These are phyloP conservation scores for Anas georgica DNA, from an alignment of 2,797 vertebrate species.

Conservation along the genomic window DNA sequence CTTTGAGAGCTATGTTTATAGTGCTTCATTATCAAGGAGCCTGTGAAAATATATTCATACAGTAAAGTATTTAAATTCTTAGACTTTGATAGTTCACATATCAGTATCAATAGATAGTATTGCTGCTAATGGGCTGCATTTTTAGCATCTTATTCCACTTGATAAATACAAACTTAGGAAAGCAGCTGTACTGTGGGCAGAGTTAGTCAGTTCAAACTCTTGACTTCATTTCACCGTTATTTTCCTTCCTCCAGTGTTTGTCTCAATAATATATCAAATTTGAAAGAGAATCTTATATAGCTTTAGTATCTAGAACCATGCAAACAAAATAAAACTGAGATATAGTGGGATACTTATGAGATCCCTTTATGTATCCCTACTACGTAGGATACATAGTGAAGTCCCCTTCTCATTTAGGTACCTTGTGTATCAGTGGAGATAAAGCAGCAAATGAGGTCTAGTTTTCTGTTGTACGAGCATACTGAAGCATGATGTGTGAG, in stretches of 20 bases:
- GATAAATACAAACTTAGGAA: background rate
- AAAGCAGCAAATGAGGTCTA: background rate
- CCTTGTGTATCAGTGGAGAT: background rate
- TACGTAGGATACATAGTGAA: background rate
- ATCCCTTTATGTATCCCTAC: no score
- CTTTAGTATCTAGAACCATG: background rate
- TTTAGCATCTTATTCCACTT: background rate
- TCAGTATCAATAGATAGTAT: background rate
- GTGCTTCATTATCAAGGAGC: background rate
- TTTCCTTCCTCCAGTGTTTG: background rate
- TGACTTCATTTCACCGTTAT: background rate
- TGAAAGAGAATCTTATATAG: background rate
- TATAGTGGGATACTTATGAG: no score
- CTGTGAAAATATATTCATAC: background rate
- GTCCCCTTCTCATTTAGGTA: background rate
- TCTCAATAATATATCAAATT: background rate
- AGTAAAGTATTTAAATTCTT: background rate
- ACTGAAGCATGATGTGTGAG: background rate
- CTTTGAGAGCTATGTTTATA: background rate
- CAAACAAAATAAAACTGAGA: background rate
- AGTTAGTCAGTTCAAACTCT: background rate
- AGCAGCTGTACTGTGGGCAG: background rate
- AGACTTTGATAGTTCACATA: background rate
- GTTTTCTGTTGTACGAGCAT: background rate
- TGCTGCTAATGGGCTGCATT: background rate